phyloP scores from a whole-genome alignment of 2,888 invertebrate species.

The Lepeophtheirus nordmannii region DNA sequence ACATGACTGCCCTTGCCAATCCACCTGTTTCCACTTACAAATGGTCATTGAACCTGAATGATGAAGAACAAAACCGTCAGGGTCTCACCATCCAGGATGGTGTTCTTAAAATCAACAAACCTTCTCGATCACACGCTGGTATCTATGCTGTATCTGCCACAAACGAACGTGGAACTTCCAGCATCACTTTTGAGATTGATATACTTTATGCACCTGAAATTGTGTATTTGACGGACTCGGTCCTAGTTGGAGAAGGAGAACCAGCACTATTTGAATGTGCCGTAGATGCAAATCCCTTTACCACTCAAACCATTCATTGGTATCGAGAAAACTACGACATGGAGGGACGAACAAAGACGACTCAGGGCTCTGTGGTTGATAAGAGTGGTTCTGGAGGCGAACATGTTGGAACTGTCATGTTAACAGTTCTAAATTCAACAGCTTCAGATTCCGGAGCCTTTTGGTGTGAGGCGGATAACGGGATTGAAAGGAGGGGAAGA shows the following conservation, averaged over 20 bases:
- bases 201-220: constrained; percentile 20
- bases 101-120: not conserved
- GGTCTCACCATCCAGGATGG: constrained; percentile 5
- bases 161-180: constrained; percentile 9
- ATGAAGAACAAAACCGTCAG: not conserved
- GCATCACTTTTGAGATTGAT: constrained; percentile 9
- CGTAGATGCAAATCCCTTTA: constrained; percentile 68
- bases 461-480: constrained; percentile 18
- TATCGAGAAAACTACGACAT: constrained; percentile 50
- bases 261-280: constrained; percentile 42
- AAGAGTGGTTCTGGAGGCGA: not conserved
- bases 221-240: not conserved
- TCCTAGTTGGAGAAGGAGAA: constrained; percentile 14
- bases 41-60: constrained; percentile 1
- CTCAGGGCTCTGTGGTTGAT: constrained; percentile 2
- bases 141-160: constrained; percentile 13
- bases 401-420: constrained; percentile 12
- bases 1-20: constrained; percentile 19
- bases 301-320: constrained; percentile 69
- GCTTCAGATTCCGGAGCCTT: constrained; percentile 7
- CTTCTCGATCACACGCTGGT: not conserved
- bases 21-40: constrained; percentile 7
- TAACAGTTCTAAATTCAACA: constrained; percentile 14
- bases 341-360: constrained; percentile 7
- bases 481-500: not conserved